Percentiles rank a stretch among this genome's conserved stretches.
These are phyloP conservation scores for Syndactyla subalaris DNA, from an alignment of 2,797 vertebrate genomes.

Conservation along the genomic window DNA sequence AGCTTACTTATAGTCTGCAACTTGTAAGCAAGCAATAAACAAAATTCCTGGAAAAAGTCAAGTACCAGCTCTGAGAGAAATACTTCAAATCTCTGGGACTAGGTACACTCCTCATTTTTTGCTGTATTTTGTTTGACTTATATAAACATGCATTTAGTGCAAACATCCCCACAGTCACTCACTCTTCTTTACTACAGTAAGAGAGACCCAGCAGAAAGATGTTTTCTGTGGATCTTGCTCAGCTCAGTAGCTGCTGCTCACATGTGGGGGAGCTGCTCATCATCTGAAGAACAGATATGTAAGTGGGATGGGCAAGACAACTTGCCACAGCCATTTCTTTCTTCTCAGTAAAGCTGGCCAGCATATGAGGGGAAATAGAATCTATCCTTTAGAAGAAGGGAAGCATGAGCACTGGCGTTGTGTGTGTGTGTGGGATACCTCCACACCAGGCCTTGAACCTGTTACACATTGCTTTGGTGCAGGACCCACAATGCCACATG, in stretches of 20 bases:
- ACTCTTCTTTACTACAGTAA: background rate
- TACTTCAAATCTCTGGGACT: background rate
- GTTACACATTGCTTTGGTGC: background rate
- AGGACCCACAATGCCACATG: background rate
- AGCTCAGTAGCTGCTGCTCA: background rate
- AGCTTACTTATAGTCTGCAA: background rate
- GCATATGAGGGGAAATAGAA: background rate
- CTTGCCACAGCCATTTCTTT: background rate
- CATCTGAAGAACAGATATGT: background rate
- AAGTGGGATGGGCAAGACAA: background rate
- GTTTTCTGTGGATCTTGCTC: background rate
- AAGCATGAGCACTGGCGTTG: background rate
- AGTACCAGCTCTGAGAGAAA: background rate
- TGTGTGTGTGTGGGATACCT: background rate
- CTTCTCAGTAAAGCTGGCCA: background rate
- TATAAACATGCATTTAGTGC: background rate
- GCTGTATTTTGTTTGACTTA: background rate
- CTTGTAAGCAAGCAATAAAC: background rate
- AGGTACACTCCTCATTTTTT: background rate
- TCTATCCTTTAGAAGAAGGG: background rate
- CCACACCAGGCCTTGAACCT: background rate
- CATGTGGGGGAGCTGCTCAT: background rate
- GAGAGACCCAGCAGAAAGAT: background rate
- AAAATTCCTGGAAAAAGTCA: background rate
- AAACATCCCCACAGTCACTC: background rate